Conservation (phyloP, 2,888 invertebrate species). For the Calliscelio sp. region DNA sequence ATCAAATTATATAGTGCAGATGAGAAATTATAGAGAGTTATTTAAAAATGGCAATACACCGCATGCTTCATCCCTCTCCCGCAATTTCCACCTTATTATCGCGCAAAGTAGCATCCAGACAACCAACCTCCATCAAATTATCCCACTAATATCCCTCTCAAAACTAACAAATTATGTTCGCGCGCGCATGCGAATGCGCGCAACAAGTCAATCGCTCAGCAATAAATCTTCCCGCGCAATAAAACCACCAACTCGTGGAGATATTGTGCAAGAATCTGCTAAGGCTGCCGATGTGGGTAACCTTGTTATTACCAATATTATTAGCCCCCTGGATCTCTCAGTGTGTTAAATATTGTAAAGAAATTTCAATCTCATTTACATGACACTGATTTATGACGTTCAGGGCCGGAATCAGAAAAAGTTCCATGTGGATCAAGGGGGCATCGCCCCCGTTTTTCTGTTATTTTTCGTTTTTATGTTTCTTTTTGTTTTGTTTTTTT, state of each 20-base stretch:
- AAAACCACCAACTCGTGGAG: conserved; percentile 44
- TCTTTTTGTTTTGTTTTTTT: too few relatives aligned
- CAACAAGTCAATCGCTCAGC: conserved; percentile 62
- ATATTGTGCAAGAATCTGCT: conserved; percentile 20
- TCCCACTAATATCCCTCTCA: conserved; percentile 44
- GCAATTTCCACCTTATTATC: conserved; percentile 37
- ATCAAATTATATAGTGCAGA: neutral
- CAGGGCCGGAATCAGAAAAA: too few relatives aligned
- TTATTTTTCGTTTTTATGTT: too few relatives aligned
- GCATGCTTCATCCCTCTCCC: neutral
- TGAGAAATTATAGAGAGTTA: neutral
- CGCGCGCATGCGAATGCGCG: conserved; percentile 52
- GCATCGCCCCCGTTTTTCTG: too few relatives aligned
- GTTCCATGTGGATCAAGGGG: too few relatives aligned
- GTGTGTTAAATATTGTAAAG: too few relatives aligned
- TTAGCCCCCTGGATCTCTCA: too few relatives aligned
- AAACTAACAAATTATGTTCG: conserved; percentile 60
- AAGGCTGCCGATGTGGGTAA: neutral
- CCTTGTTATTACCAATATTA: too few relatives aligned
- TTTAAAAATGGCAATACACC: too few relatives aligned
- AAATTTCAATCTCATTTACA: too few relatives aligned
- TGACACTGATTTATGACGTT: too few relatives aligned
- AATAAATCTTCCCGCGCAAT: conserved; percentile 65
- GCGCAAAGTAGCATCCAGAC: conserved; percentile 30
- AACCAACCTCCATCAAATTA: conserved; percentile 43